Evolutionary conservation across 2,888 invertebrate species (phyloP).

Genomic region (Drosophila greeni): DNA sequence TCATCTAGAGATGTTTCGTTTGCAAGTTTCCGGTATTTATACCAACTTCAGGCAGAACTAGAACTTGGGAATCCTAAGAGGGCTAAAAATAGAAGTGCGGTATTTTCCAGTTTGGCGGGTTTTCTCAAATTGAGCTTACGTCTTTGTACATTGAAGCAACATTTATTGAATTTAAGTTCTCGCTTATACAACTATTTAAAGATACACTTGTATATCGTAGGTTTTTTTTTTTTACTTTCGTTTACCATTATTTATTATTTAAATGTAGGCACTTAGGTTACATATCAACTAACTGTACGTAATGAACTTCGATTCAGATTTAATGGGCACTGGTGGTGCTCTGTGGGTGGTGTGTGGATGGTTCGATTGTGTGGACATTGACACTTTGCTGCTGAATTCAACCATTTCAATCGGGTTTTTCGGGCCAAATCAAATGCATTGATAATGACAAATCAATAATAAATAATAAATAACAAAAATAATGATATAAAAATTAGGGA

Average conservation of each 20-base stretch:
- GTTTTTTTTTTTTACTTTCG: slow-evolving; percentile 40
- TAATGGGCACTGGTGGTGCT: slow-evolving; percentile 37
- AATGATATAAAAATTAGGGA: slow-evolving; percentile 49
- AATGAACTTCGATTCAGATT: slow-evolving; percentile 60
- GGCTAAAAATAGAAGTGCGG: background rate
- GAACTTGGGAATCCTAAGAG: slow-evolving; percentile 52
- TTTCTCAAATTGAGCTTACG: slow-evolving; percentile 2
- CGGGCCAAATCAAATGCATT: slow-evolving; percentile 32
- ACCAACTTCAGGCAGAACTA: background rate
- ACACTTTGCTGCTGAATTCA: slow-evolving; percentile 70
- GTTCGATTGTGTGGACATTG: slow-evolving; percentile 59
- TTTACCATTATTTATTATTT: slow-evolving; percentile 55
- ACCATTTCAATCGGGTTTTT: slow-evolving; percentile 53
- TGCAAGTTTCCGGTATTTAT: slow-evolving; percentile 25
- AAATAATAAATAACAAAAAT: slow-evolving; percentile 74
- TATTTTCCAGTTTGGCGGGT: slow-evolving; percentile 18
- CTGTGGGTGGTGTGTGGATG: slow-evolving; percentile 29
- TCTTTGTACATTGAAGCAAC: slow-evolving; percentile 54
- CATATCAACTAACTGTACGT: slow-evolving; percentile 72
- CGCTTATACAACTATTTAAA: slow-evolving; percentile 57
- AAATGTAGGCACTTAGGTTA: slow-evolving; percentile 70
- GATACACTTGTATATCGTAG: slow-evolving; percentile 27
- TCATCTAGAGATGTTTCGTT: slow-evolving; percentile 10
- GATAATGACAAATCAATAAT: slow-evolving; percentile 70
- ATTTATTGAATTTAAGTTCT: slow-evolving; percentile 67